Evolutionary conservation across 2,888 invertebrate species (phyloP), one percentile per base, ranked within the genome.

Genomic region (Brachyopa scutellaris): DNA sequence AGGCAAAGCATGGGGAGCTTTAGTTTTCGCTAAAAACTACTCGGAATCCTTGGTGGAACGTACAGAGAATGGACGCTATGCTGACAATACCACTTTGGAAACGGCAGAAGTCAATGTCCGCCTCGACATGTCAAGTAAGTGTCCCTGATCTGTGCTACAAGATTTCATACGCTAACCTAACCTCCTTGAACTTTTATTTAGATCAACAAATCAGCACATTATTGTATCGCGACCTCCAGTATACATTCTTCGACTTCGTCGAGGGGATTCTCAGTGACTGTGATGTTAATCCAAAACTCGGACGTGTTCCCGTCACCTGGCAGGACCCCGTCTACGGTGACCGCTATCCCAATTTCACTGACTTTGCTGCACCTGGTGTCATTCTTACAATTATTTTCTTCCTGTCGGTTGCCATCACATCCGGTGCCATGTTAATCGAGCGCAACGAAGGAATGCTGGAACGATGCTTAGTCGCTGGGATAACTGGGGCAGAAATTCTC

Each of bases 331-430:
- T 97, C 47, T 97, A 95, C 86, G 97, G 97, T 1, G 92, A 94
- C 61, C 88, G 90, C 23, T 91, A 94, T 62, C 96, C 97, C 0
- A 96, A 96, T 87, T 97, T 98, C 87, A 97, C 97, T 0, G 97
- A 98, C 88, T 98, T 98, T 88, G 97, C 97, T 74, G 97, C 97
- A 1, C 98, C 98, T 1, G 98, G 98, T 80, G 94, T 98, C 51
- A 95, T 97, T 85, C 90, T 98, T 57, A 96, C 96, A 38, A 97
- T 98, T 42, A 95, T 97, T 42, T 98, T 97, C 92, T 97, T 98
- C 92, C 92, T 98, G 90, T 96, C 98, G 1, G 97, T 97, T 2
- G 98, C 98, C 23, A 91, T 98, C 61, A 98, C 98, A 0, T 96
- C 97, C 0, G 95, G 97, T 2, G 95, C 97, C 5, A 95, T 97